These are phyloP conservation scores for Vireo altiloquus DNA, from an alignment of 2,113 vertebrate species.

Conservation along the genomic window DNA sequence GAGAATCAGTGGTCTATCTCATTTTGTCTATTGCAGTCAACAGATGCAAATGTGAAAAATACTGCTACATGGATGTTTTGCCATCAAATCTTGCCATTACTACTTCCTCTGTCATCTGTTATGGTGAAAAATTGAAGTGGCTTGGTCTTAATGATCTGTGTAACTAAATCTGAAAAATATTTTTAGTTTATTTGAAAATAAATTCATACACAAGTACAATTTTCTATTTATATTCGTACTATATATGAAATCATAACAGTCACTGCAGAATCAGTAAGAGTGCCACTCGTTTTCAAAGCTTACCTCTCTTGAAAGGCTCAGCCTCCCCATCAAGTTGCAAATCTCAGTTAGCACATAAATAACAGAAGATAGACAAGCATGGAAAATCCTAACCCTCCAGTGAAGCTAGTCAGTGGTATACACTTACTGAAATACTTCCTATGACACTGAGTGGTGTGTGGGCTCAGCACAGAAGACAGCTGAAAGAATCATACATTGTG, in stretches of 20 bases:
- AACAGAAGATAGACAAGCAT: conserved; percentile 1
- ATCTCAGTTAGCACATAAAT: conserved; percentile 1
- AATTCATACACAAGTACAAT: not conserved
- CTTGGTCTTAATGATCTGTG: not conserved
- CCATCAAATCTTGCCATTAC: not conserved
- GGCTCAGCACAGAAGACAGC: not conserved
- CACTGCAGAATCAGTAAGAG: not conserved
- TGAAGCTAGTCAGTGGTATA: not conserved
- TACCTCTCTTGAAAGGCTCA: not conserved
- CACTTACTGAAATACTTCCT: not conserved
- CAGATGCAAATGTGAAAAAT: not conserved
- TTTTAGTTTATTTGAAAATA: not conserved
- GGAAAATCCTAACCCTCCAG: not conserved
- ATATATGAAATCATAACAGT: not conserved
- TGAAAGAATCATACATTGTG: conserved; percentile 12
- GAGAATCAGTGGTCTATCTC: not conserved
- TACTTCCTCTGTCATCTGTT: not conserved
- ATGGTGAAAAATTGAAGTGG: not conserved
- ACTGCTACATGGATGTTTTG: not conserved
- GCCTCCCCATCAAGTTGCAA: not conserved
- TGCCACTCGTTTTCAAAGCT: not conserved
- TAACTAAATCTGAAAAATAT: not conserved
- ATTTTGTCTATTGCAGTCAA: not conserved
- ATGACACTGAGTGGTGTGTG: conserved; percentile 11
- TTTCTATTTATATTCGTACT: not conserved